phyloP scores from a whole-genome alignment of 53 echinoderm and acorn worm genomes.

The Patiria pectinifera region DNA sequence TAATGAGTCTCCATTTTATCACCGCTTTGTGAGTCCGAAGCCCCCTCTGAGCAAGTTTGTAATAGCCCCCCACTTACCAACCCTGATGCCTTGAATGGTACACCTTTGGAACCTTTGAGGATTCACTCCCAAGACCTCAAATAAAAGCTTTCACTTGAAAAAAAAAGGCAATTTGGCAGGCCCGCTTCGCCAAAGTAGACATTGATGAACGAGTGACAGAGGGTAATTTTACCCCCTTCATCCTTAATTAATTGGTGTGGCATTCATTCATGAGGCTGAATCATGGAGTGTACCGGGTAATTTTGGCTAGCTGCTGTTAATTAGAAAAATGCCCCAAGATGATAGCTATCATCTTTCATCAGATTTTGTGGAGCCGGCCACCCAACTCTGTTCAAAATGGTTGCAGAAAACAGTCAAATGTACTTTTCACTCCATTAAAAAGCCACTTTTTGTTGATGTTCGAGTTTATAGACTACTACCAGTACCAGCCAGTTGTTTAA shows the following conservation, averaged over 20 bases:
- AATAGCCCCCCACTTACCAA: not conserved
- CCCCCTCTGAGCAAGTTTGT: not conserved
- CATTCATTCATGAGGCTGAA: not conserved
- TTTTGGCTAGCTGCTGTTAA: not conserved
- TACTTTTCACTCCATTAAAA: not conserved
- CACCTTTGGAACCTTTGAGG: not conserved
- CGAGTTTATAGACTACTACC: not conserved
- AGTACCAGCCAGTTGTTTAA: not conserved
- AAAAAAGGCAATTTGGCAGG: not conserved
- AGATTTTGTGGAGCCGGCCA: not conserved
- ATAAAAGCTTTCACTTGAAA: not conserved
- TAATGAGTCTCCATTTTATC: slow-evolving; percentile 39
- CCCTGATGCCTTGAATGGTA: not conserved
- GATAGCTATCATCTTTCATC: not conserved
- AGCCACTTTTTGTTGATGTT: not conserved
- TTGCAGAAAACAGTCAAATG: not conserved
- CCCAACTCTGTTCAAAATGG: not conserved
- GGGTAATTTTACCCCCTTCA: not conserved
- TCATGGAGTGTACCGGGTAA: not conserved
- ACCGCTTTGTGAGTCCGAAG: not conserved
- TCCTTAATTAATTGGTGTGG: not conserved
- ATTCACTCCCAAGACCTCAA: not conserved
- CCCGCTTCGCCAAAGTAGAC: not conserved
- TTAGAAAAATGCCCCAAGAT: not conserved
- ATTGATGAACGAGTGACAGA: not conserved